Conservation (phyloP, 2,113 vertebrate species). For the Planiliza haematocheilus region DNA sequence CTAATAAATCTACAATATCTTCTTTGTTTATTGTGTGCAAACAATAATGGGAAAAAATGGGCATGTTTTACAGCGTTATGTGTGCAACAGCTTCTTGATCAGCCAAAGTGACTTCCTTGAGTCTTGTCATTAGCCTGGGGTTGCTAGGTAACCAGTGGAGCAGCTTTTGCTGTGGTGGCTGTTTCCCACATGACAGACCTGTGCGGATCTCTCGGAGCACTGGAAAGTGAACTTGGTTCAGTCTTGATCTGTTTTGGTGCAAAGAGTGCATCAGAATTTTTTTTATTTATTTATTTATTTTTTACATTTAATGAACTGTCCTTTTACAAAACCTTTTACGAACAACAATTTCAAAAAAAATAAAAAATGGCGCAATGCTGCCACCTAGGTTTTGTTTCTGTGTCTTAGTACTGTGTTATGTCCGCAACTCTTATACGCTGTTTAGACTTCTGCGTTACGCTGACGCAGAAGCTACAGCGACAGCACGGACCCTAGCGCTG, state of each 20-base stretch:
- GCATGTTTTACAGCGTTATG: neutral
- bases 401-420: no score
- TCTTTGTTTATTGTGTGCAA: neutral
- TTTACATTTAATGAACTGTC: no score
- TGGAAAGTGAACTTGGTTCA: neutral
- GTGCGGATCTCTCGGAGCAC: neutral
- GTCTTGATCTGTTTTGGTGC: neutral
- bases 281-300: no score
- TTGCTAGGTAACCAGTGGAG: neutral
- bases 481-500: no score
- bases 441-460: no score
- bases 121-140: neutral
- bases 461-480: no score
- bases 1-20: neutral
- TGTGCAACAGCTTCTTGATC: neutral
- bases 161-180: neutral
- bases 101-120: neutral
- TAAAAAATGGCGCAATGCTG: no score
- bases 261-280: no score
- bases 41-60: neutral
- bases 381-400: no score
- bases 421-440: no score
- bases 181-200: neutral
- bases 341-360: no score
- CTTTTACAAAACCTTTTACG: no score